Base-by-base conservation (phyloP, 2,113 vertebrate genomes). In the Charina bottae region DNA sequence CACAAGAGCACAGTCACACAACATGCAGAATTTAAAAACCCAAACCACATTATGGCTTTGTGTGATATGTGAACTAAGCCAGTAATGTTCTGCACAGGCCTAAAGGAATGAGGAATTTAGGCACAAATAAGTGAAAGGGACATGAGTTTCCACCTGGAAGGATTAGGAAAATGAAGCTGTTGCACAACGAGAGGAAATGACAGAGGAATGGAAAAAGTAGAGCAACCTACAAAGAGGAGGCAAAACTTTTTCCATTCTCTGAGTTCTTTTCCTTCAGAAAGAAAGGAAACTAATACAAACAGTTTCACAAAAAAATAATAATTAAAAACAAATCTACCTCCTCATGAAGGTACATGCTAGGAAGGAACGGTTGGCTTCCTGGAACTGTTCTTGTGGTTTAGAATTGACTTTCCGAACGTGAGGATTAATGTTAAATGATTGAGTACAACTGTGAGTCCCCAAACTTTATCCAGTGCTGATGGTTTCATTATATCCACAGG, bases 391-490 rank as follows among this genome's bases (percentile, higher is more conserved):
- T 92, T 54, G 56, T 95, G 93, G 85, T 93, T 95, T 95, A 89
- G 94, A 94, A 96, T 58, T 96, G 92, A 94, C 90, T 96, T 94
- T 92, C 92, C 90, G 89, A 96, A 96, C 96, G 93, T 89, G 87
- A 94, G 96, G 96, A 96, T 97, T 96, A 97, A 97, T 21, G 15
- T 96, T 96, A 95, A 96, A 96, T 96, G 93, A 62, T 88, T 97
- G 95, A 96, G 93, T 96, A 96, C 97, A 97, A 97, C 95, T 95
- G 94, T 96, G 94, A 95, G 90, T 95, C 96, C 94, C 89, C 93
- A 95, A 97, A 96, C 94, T 95, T 91, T 93, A 92, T 95, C 92
- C 92, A 96, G 93, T 92, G 62, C 88, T 96, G 95, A 96, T 95
- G 91, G 97, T 97, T 98, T 97, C 94, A 96, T 97, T 97, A 96